These are phyloP conservation scores for Gryllus bimaculatus DNA, from an alignment of 1,140 invertebrate species.

Conservation along the genomic window DNA sequence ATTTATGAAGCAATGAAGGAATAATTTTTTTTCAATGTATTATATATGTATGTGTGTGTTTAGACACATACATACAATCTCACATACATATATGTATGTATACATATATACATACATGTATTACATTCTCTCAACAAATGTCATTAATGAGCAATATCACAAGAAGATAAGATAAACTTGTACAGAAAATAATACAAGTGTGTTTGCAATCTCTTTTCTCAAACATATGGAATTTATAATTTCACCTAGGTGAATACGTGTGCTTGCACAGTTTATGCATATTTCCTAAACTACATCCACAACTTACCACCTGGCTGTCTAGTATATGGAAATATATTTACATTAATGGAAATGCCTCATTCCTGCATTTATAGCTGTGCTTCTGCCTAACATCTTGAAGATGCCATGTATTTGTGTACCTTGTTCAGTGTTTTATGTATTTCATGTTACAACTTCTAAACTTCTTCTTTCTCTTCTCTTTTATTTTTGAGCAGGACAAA, in stretches of 20 bases:
- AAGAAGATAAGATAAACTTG: too few relatives aligned
- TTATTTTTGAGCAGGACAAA: constrained; percentile 29
- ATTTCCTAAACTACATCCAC: not conserved
- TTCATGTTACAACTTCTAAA: constrained; percentile 18
- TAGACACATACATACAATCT: not conserved
- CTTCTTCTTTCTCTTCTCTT: constrained; percentile 26
- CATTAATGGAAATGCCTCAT: not conserved
- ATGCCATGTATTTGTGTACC: constrained; percentile 7
- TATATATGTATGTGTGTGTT: constrained; percentile 4
- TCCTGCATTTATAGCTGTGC: constrained; percentile 14
- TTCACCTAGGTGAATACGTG: not conserved
- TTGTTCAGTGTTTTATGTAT: constrained; percentile 10
- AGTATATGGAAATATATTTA: not conserved
- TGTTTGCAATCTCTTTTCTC: not conserved
- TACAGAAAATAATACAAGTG: too few relatives aligned
- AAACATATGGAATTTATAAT: not conserved
- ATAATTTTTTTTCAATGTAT: not conserved
- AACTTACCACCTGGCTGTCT: not conserved
- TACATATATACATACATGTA: constrained; percentile 6
- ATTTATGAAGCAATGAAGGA: not conserved
- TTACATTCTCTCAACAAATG: not conserved
- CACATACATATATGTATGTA: constrained; percentile 11
- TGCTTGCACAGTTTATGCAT: not conserved
- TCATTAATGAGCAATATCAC: too few relatives aligned
- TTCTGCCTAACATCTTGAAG: not conserved